Conservation (phyloP, 2,797 vertebrate genomes). For the Gila robusta region DNA sequence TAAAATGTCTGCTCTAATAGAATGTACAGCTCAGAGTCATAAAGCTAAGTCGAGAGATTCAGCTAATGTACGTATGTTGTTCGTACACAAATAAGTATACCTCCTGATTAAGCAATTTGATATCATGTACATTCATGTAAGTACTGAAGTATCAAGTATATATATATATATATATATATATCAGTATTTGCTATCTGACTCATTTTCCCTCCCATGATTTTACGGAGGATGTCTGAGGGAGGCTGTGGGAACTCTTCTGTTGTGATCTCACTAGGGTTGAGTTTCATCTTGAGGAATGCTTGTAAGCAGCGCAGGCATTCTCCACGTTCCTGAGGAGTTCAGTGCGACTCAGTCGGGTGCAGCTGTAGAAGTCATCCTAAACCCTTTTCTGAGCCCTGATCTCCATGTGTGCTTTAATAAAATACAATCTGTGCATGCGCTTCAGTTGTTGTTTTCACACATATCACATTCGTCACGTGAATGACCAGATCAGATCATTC, state of each 20-base stretch:
- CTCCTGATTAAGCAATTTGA: not conserved
- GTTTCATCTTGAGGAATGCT: constrained; percentile 79
- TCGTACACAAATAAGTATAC: not conserved
- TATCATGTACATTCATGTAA: not conserved
- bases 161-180: not conserved
- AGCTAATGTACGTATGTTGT: not conserved
- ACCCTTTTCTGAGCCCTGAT: constrained; percentile 20
- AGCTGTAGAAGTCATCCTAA: constrained; percentile 41
- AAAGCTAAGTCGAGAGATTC: not conserved
- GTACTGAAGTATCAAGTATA: not conserved
- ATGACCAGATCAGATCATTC: constrained; percentile 13
- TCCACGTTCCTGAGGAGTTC: constrained; percentile 69
- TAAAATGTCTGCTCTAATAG: constrained; percentile 19
- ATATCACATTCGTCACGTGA: constrained; percentile 29
- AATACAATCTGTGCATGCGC: constrained; percentile 17
- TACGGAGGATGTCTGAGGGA: constrained; percentile 71
- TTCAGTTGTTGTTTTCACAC: constrained; percentile 34
- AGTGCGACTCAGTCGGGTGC: constrained; percentile 40
- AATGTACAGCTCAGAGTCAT: constrained; percentile 16
- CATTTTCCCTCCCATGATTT: constrained; percentile 29
- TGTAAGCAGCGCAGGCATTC: constrained; percentile 72
- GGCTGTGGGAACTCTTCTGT: constrained; percentile 81
- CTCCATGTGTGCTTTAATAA: constrained; percentile 44
- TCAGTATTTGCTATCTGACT: not conserved
- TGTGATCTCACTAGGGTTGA: constrained; percentile 73